phyloP scores from a whole-genome alignment of 2,888 invertebrate genomes.

The Sepioteuthis lessoniana region DNA sequence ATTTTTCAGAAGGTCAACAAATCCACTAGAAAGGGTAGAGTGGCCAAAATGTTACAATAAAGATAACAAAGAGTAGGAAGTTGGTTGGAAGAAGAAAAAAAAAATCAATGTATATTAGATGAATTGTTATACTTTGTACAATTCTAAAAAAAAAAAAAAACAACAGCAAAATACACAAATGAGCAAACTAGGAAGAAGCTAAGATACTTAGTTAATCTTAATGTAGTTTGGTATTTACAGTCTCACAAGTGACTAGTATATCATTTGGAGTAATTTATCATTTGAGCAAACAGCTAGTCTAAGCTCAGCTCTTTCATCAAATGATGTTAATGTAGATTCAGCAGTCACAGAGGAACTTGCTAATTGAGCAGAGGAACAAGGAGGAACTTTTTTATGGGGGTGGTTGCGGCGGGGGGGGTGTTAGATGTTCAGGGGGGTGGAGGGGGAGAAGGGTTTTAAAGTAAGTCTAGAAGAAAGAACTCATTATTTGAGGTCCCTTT shows the following conservation, averaged over 20 bases:
- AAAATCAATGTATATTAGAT: too few species aligned
- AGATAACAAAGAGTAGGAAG: too few species aligned
- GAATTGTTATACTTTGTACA: too few species aligned
- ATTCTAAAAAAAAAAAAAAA: too few species aligned
- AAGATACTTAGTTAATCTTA: neutral
- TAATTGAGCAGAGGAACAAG: neutral
- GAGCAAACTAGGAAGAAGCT: too few species aligned
- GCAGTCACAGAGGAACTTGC: neutral
- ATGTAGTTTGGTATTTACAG: neutral
- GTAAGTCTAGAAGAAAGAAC: neutral
- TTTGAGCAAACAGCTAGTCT: neutral
- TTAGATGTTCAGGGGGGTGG: neutral
- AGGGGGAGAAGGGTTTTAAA: neutral
- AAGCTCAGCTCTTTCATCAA: neutral
- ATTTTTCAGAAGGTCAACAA: too few species aligned
- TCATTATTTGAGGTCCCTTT: neutral
- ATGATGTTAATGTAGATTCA: neutral
- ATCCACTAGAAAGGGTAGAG: too few species aligned
- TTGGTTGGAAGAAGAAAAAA: too few species aligned
- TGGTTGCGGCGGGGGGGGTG: neutral
- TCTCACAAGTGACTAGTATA: neutral
- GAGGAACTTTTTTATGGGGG: neutral
- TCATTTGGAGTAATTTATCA: neutral
- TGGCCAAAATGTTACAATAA: too few species aligned
- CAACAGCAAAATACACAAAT: too few species aligned